Evolutionary conservation across 1,140 invertebrate species (phyloP).

Genomic region (Leptinotarsa texana): DNA sequence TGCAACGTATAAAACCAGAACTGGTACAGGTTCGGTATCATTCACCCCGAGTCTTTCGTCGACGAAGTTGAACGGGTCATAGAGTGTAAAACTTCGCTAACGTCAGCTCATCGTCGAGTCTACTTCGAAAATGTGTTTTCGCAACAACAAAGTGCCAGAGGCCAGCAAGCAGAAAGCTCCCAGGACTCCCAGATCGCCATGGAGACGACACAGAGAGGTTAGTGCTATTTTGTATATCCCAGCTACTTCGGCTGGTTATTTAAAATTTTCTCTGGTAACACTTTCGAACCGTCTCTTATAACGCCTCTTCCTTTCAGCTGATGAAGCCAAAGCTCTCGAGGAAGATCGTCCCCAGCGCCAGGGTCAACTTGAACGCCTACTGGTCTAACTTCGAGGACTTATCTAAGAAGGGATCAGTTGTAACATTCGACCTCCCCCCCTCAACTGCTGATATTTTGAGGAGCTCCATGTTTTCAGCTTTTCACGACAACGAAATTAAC

Average conservation of each 20-base stretch:
- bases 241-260: too few species aligned
- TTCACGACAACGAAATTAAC: constrained; percentile 56
- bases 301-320: constrained; percentile 50
- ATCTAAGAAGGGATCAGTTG: constrained; percentile 54
- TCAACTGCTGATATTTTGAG: constrained; percentile 3
- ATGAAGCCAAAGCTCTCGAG: constrained; percentile 59
- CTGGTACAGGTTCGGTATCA: constrained; percentile 20
- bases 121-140: constrained; percentile 37
- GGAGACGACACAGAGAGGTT: constrained; percentile 40
- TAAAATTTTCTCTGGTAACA: too few species aligned
- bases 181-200: constrained; percentile 36
- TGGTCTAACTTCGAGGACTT: constrained; percentile 63
- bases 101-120: constrained; percentile 32
- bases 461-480: constrained; percentile 54
- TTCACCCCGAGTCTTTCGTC: constrained; percentile 20
- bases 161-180: constrained; percentile 33
- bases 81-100: constrained; percentile 12
- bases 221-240: constrained; percentile 8
- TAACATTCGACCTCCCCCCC: constrained; percentile 55
- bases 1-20: constrained; percentile 21
- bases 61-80: neutral
- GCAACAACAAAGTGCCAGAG: constrained; percentile 37
- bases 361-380: constrained; percentile 63
- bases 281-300: neutral
- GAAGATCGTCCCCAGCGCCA: constrained; percentile 58